Evolutionary conservation across 1,140 invertebrate genomes (phyloP), one percentile per base, ranked within the genome.

Genomic region (Drosophila grimshawi): DNA sequence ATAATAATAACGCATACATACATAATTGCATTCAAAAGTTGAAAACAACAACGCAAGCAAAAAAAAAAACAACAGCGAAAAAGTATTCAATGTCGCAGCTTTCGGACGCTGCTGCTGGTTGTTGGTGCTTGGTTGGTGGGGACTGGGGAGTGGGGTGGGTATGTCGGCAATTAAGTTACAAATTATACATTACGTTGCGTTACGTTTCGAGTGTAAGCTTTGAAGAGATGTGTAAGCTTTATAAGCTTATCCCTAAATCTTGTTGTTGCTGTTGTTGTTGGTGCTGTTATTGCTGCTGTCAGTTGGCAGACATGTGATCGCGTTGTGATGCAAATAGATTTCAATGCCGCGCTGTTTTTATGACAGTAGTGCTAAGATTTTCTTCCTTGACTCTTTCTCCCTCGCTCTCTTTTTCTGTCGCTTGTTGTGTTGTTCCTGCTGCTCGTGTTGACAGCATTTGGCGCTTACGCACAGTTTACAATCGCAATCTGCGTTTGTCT

Each of bases 21-120:
- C 37, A 78, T 33, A 82, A 74, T 60, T 67, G 35, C 33, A 66
- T 64, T 73, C 41, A 49, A 57, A 35, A 55, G 4, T 32, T 33
- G 4, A 41, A 37, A 55, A 57, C 8, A 49, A n/a, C 55, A 46
- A 7, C 2, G 46, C 30, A 49, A 67, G 27, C 35, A 45, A 65
- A 65, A 53, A 52, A 27, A 45, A 65, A 65, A 53, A 52, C 45
- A 41, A 60, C 37, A 80, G 70, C 52, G 57, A 66, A 74, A 81
- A 56, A 61, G 39, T 51, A 60, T 76, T 86, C 82, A 88, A 88
- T 88, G 82, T 82, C 79, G 70, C 39, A 72, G 76, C 67, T 83
- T 74, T 68, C 56, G 43, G 55, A 52, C 78, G 33, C 39, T 68
- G 55, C 57, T 78, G 33, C 39, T 68, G 56, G 39, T 2, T 41